phyloP scores from a whole-genome alignment of 2,888 invertebrate species.

The Cremastinae sp. region DNA sequence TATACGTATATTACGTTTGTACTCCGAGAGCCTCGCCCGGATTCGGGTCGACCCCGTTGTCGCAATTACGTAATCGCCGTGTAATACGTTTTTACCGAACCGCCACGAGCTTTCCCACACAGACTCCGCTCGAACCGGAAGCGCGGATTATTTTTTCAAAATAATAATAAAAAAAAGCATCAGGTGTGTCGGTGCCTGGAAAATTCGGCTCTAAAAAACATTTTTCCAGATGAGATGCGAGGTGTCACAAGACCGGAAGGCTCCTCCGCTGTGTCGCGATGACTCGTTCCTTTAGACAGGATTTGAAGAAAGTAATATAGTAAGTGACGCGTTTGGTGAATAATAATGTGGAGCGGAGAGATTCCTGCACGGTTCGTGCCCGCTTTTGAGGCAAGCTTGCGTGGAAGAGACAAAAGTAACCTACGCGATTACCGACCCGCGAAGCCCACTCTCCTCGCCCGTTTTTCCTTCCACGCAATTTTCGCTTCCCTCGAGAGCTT shows the following conservation, averaged over 20 bases:
- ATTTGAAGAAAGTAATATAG: not conserved
- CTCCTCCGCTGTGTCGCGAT: not conserved
- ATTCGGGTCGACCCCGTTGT: conserved; percentile 76
- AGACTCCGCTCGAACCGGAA: conserved; percentile 32
- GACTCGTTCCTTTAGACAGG: conserved; percentile 14
- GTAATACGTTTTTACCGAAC: conserved; percentile 41
- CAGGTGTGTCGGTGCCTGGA: too few relatives aligned
- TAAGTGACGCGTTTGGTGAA: conserved; percentile 6
- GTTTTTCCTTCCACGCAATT: conserved; percentile 33
- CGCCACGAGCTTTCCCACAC: conserved; percentile 50
- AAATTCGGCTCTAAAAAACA: too few relatives aligned
- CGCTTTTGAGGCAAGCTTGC: not conserved
- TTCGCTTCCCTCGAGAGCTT: conserved; percentile 66
- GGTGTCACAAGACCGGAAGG: conserved; percentile 28
- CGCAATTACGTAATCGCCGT: conserved; percentile 51
- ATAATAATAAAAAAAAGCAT: too few relatives aligned
- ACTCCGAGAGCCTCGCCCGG: conserved; percentile 69
- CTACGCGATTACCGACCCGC: conserved; percentile 70
- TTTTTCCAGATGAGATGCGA: not conserved
- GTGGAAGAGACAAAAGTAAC: conserved; percentile 31
- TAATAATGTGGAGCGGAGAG: not conserved
- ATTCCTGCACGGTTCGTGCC: too few relatives aligned
- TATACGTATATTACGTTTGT: conserved; percentile 61
- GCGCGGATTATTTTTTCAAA: too few relatives aligned
- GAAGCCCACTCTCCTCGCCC: conserved; percentile 68